These are phyloP conservation scores for Thripadectes ignobilis DNA, from an alignment of 2,797 vertebrate species.

Conservation along the genomic window DNA sequence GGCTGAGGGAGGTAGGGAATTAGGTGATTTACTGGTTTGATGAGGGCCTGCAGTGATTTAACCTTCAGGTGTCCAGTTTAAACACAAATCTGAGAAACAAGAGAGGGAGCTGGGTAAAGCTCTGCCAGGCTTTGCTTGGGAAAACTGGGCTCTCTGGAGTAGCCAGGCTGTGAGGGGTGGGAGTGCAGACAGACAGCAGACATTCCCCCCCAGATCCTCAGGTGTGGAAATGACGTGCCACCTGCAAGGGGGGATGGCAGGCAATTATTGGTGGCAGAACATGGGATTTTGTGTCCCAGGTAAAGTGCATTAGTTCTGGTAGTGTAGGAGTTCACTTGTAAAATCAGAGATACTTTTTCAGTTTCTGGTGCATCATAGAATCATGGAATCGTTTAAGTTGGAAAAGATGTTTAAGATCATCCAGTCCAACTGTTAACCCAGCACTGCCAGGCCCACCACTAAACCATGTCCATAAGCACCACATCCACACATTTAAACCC, in stretches of 20 bases:
- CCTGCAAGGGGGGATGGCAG: background rate
- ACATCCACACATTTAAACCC: background rate
- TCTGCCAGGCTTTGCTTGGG: background rate
- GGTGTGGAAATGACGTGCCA: background rate
- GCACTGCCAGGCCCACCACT: background rate
- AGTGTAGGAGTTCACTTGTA: background rate
- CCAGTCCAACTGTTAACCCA: background rate
- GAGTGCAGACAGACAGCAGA: background rate
- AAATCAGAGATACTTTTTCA: background rate
- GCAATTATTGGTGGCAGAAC: background rate
- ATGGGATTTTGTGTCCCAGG: background rate
- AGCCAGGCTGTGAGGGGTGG: background rate
- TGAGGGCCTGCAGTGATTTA: slow-evolving; percentile 30
- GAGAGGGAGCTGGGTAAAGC: background rate
- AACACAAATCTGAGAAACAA: background rate
- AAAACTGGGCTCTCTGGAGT: background rate
- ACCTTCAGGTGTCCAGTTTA: slow-evolving; percentile 3
- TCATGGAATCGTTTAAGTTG: background rate
- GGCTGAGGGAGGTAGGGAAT: slow-evolving; percentile 5
- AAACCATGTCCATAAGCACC: background rate
- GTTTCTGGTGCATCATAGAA: background rate
- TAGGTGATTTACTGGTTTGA: slow-evolving; percentile 23
- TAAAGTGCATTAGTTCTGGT: background rate
- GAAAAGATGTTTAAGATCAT: background rate
- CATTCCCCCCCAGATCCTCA: background rate